phyloP scores from a whole-genome alignment of 2,113 vertebrate species.

The Cheirogaleus medius region DNA sequence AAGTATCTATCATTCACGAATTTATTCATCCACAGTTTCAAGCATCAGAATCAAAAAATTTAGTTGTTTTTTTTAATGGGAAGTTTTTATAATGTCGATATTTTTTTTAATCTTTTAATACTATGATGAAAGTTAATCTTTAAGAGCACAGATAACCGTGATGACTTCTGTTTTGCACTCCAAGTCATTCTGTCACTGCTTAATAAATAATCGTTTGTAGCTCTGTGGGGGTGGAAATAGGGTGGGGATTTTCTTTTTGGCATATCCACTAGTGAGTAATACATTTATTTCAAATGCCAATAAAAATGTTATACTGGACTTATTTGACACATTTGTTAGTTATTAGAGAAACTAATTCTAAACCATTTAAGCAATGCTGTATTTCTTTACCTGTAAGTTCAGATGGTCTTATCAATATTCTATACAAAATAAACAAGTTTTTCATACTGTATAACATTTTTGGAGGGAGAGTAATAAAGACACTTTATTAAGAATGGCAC shows the following conservation, averaged over 20 bases:
- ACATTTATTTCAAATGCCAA: slow-evolving; percentile 77
- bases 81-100: neutral
- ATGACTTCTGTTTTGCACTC: slow-evolving; percentile 71
- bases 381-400: slow-evolving; percentile 49
- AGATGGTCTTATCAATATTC: slow-evolving; percentile 38
- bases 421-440: neutral
- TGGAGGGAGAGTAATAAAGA: neutral
- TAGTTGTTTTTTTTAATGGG: neutral
- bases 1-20: neutral
- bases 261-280: slow-evolving; percentile 75
- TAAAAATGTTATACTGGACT: slow-evolving; percentile 76
- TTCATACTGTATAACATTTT: neutral
- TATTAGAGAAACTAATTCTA: slow-evolving; percentile 67
- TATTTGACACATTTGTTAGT: slow-evolving; percentile 74
- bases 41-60: slow-evolving; percentile 52
- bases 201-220: slow-evolving; percentile 73
- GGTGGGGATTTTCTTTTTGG: slow-evolving; percentile 76
- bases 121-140: slow-evolving; percentile 28
- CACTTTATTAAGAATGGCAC: neutral
- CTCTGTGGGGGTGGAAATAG: slow-evolving; percentile 70
- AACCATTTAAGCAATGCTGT: slow-evolving; percentile 35
- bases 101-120: slow-evolving; percentile 39
- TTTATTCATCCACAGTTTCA: slow-evolving; percentile 1
- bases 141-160: slow-evolving; percentile 50
- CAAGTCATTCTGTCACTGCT: slow-evolving; percentile 65